Percentiles rank a stretch among this genome's conserved stretches.
Conservation (phyloP, 1,140 invertebrate species). For the Theocolax elegans region DNA sequence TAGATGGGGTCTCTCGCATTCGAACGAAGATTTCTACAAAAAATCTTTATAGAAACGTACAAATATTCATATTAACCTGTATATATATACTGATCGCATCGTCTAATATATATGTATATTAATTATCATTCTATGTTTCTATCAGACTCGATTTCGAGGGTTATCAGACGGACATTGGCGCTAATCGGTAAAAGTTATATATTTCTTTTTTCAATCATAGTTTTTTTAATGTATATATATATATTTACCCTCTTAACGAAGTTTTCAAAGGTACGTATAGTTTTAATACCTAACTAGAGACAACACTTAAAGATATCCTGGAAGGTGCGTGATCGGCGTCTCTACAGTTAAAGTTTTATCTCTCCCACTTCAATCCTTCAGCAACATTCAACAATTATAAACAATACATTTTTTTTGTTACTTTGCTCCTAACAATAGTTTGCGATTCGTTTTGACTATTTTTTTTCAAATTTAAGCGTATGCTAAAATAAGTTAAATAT, state of each 20-base stretch:
- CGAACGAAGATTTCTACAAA: slow-evolving; percentile 36
- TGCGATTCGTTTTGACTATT: slow-evolving; percentile 34
- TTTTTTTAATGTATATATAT: too few relatives aligned
- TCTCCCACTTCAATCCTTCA: slow-evolving; percentile 12
- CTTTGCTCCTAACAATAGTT: slow-evolving; percentile 40
- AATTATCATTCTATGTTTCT: slow-evolving; percentile 42
- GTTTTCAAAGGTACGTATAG: slow-evolving; percentile 30
- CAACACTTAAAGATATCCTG: slow-evolving; percentile 49
- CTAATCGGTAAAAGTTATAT: slow-evolving; percentile 1
- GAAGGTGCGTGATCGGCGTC: slow-evolving; percentile 45
- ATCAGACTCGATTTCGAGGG: slow-evolving; percentile 37
- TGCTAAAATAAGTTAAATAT: slow-evolving; percentile 53
- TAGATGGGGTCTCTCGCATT: not conserved
- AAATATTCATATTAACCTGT: slow-evolving; percentile 26
- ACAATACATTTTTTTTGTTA: slow-evolving; percentile 41
- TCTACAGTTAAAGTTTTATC: slow-evolving; percentile 34
- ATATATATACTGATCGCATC: slow-evolving; percentile 15
- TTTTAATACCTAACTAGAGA: slow-evolving; percentile 52
- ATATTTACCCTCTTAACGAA: slow-evolving; percentile 6
- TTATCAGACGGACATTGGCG: slow-evolving; percentile 18
- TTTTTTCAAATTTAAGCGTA: slow-evolving; percentile 49
- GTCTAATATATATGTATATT: slow-evolving; percentile 32
- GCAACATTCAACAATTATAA: slow-evolving; percentile 44
- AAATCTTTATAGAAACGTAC: slow-evolving; percentile 42
- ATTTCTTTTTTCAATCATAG: not conserved